phyloP scores from a whole-genome alignment of 2,888 invertebrate genomes.

The Lacanobia oleracea region DNA sequence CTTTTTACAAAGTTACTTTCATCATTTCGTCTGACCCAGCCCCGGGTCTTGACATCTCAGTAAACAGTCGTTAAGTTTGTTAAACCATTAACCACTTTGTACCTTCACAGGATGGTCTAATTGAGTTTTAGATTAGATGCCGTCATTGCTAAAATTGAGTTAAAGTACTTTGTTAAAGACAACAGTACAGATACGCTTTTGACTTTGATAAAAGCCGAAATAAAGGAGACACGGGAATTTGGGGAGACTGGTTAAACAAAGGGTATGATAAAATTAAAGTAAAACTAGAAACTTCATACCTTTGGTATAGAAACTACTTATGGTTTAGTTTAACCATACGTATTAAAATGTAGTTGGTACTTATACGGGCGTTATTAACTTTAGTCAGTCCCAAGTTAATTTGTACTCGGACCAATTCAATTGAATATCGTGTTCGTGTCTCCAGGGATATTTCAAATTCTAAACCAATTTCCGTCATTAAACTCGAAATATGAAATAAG shows the following conservation, averaged over 20 bases:
- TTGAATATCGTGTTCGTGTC: background rate
- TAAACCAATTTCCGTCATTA: background rate
- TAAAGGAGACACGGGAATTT: slow-evolving; percentile 5
- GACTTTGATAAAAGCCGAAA: slow-evolving; percentile 24
- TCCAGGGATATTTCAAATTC: background rate
- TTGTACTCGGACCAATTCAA: background rate
- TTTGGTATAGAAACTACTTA: background rate
- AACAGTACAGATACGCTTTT: background rate
- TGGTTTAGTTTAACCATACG: slow-evolving; percentile 13
- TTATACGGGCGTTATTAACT: background rate
- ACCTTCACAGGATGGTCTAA: slow-evolving; percentile 31
- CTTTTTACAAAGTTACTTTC: background rate
- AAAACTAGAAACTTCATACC: background rate
- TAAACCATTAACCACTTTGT: slow-evolving; percentile 24
- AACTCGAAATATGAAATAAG: background rate
- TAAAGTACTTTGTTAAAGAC: slow-evolving; percentile 24
- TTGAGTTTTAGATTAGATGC: slow-evolving; percentile 31
- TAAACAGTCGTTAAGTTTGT: slow-evolving; percentile 15
- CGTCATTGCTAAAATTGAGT: slow-evolving; percentile 38
- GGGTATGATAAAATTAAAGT: slow-evolving; percentile 11
- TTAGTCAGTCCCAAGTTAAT: background rate
- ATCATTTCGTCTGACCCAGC: background rate
- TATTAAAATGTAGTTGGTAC: background rate
- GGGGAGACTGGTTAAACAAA: background rate
- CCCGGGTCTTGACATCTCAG: background rate